A percentile compares a stretch with the other conserved stretches of the same genome.
Evolutionary conservation across 2,888 invertebrate species (phyloP).

Genomic region (Subacronicta megacephala): DNA sequence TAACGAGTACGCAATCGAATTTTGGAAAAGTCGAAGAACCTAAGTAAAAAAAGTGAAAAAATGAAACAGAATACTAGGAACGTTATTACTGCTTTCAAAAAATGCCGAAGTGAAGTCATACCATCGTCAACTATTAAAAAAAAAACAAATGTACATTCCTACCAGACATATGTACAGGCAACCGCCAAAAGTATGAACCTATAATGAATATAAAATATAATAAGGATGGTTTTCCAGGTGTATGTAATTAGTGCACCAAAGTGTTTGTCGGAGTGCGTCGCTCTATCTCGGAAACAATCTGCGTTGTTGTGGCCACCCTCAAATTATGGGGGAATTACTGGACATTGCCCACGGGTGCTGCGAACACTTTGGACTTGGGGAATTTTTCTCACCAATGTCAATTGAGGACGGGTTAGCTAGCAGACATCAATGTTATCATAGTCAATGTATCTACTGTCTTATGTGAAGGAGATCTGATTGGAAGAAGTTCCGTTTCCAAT

Average conservation of each 20-base stretch:
- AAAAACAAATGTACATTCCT: conserved; percentile 13
- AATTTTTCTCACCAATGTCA: conserved; percentile 10
- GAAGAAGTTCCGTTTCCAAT: too few species aligned
- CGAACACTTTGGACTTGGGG: conserved; percentile 59
- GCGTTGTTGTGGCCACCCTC: conserved; percentile 81
- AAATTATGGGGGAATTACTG: conserved; percentile 82
- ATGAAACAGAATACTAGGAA: too few species aligned
- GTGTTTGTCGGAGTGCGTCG: conserved; percentile 61
- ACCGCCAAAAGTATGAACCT: conserved; percentile 31
- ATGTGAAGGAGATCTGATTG: too few species aligned
- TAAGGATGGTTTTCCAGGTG: conserved; percentile 68
- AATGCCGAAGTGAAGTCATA: too few species aligned
- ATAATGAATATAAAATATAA: conserved; percentile 28
- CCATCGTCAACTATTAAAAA: conserved; percentile 8
- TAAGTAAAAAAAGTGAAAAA: too few species aligned
- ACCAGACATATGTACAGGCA: conserved; percentile 15
- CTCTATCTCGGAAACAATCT: conserved; percentile 77
- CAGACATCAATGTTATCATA: too few species aligned
- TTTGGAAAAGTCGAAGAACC: too few species aligned
- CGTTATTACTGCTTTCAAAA: too few species aligned
- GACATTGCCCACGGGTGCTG: conserved; percentile 61
- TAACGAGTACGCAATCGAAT: too few species aligned
- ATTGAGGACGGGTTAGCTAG: too few species aligned
- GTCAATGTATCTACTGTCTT: too few species aligned
- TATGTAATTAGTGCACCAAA: conserved; percentile 67